A percentile compares a stretch with the other conserved stretches of the same genome.
These are phyloP conservation scores for Standfussiana lucernea DNA, from an alignment of 2,888 invertebrate species.

Conservation along the genomic window DNA sequence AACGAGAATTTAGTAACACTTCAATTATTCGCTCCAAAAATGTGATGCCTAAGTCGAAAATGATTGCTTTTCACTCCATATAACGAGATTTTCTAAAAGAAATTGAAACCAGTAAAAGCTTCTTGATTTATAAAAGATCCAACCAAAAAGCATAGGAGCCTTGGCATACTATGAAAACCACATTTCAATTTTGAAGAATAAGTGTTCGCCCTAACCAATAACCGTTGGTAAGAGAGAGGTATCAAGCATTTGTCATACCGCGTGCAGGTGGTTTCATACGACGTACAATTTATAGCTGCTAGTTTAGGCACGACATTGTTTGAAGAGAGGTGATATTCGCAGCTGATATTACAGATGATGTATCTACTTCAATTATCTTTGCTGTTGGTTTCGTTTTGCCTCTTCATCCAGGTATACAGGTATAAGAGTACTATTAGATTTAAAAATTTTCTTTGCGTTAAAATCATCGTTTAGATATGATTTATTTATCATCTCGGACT, in stretches of 20 bases:
- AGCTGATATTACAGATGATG: conserved; percentile 46
- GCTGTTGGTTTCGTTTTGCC: conserved; percentile 1
- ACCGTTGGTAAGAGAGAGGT: conserved; percentile 13
- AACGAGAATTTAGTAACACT: background rate
- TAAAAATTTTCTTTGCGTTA: background rate
- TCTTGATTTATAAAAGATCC: background rate
- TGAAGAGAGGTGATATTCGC: conserved; percentile 44
- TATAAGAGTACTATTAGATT: background rate
- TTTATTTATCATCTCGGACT: background rate
- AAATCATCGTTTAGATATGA: background rate
- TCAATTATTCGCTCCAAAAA: background rate
- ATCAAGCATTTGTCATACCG: conserved; percentile 37
- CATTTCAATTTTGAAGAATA: background rate
- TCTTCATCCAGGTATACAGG: background rate
- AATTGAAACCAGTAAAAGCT: background rate
- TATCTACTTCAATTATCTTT: conserved; percentile 46
- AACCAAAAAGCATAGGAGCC: background rate
- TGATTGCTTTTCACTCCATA: conserved; percentile 7
- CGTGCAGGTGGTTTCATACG: conserved; percentile 42
- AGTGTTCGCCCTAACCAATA: conserved; percentile 17
- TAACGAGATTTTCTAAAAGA: background rate
- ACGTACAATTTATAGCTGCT: conserved; percentile 41
- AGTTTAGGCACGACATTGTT: conserved; percentile 48
- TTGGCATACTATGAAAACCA: background rate
- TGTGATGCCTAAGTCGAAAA: background rate